These are phyloP conservation scores for Nesogale talazaci DNA, from an alignment of 2,113 vertebrate species.

Conservation along the genomic window DNA sequence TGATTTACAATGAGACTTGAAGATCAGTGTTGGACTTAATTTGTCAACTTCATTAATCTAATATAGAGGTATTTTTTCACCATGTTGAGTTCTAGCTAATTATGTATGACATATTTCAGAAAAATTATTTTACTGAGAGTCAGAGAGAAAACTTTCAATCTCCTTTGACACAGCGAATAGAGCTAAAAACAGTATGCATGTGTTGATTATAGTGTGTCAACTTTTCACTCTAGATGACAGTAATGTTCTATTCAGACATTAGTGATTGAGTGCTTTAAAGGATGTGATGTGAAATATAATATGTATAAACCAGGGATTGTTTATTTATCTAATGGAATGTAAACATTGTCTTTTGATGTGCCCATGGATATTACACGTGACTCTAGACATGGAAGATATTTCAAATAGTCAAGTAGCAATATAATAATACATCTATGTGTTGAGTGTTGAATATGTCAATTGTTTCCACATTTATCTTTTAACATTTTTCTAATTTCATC, in stretches of 20 bases:
- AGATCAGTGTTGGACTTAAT: background rate
- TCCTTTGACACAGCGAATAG: constrained; percentile 52
- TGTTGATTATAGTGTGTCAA: constrained; percentile 43
- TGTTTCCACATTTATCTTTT: background rate
- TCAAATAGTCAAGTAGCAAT: background rate
- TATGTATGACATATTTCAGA: constrained; percentile 36
- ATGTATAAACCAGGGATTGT: background rate
- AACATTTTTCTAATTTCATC: background rate
- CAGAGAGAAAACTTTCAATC: constrained; percentile 55
- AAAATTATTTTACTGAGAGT: constrained; percentile 66
- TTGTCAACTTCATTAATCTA: background rate
- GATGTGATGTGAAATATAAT: constrained; percentile 16
- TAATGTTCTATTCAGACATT: constrained; percentile 59
- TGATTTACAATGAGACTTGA: background rate
- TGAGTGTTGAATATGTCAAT: background rate
- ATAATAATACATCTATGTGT: background rate
- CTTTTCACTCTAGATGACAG: constrained; percentile 64
- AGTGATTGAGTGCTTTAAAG: constrained; percentile 43
- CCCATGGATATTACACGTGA: background rate
- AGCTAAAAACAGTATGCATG: constrained; percentile 58
- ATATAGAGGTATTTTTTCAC: background rate
- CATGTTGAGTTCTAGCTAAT: constrained; percentile 67
- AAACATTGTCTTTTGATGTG: constrained; percentile 29
- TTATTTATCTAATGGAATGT: constrained; percentile 54
- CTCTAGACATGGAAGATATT: background rate